phyloP scores from a whole-genome alignment of 2,113 vertebrate species.

The Propithecus coquereli region DNA sequence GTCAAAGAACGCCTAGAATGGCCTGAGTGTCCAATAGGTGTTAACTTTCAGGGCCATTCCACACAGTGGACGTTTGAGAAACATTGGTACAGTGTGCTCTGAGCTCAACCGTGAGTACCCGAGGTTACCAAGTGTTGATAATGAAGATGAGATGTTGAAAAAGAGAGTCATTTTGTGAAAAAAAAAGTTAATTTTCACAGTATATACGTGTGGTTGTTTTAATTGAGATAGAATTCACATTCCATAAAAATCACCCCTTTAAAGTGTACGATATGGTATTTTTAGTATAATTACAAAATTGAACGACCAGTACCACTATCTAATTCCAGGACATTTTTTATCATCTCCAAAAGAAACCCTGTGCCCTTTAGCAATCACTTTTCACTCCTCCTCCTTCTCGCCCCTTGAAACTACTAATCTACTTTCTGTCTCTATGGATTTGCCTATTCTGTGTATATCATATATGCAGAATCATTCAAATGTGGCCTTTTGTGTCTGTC shows the following conservation, averaged over 20 bases:
- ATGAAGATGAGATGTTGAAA: neutral
- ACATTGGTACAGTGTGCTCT: too few species aligned
- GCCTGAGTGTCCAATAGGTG: neutral
- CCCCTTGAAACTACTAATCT: neutral
- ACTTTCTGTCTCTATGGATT: neutral
- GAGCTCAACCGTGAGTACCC: neutral
- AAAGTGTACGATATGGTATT: neutral
- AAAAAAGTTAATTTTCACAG: neutral
- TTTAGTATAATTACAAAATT: neutral
- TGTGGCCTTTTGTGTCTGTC: neutral
- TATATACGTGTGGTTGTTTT: neutral
- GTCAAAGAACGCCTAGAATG: neutral
- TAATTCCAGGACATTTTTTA: neutral
- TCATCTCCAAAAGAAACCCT: neutral
- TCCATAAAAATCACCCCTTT: neutral
- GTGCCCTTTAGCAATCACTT: neutral
- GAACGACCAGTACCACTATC: neutral
- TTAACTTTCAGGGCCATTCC: too few species aligned
- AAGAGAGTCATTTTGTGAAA: neutral
- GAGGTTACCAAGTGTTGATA: neutral
- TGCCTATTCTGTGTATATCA: neutral
- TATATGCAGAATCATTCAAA: neutral
- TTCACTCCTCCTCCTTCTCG: accelerated
- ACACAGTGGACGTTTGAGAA: neutral
- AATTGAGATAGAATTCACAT: neutral